phyloP scores from a whole-genome alignment of 2,888 invertebrate genomes.

The Alitta virens region DNA sequence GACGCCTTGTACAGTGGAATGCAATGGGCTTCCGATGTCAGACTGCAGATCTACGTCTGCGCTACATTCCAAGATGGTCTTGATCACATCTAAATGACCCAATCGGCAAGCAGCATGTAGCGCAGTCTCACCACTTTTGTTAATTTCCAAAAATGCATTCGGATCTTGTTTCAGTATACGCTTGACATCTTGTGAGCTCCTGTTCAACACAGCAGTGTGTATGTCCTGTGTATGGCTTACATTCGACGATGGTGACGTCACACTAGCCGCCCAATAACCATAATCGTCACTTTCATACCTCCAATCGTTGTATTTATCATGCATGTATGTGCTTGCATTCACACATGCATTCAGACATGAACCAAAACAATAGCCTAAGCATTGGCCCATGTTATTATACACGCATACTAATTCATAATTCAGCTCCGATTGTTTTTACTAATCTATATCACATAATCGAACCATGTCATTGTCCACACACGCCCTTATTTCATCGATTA shows the following conservation, averaged over 20 bases:
- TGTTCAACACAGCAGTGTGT: neutral
- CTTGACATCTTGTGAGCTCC: neutral
- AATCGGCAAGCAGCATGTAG: constrained; percentile 11
- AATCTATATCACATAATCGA: too few relatives aligned
- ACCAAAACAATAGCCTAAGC: neutral
- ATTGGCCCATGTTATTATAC: too few relatives aligned
- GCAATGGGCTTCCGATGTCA: constrained; percentile 8
- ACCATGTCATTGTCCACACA: too few relatives aligned
- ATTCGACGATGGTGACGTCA: neutral
- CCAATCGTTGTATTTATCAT: neutral
- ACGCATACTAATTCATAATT: too few relatives aligned
- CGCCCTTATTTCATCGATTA: too few relatives aligned
- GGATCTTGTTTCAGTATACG: constrained; percentile 4
- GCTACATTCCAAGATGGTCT: neutral
- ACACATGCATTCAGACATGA: neutral
- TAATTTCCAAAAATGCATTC: neutral
- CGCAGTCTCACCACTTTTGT: constrained; percentile 9
- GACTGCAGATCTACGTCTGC: neutral
- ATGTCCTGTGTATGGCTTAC: neutral
- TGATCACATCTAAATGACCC: constrained; percentile 4
- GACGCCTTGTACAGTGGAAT: constrained; percentile 8
- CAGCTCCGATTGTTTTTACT: too few relatives aligned
- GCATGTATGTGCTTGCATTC: neutral
- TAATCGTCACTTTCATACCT: neutral
- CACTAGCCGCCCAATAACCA: neutral